Percentiles rank a stretch among this genome's conserved stretches.
phyloP scores from a whole-genome alignment of 2,113 vertebrate species.

The Gila orcuttii region DNA sequence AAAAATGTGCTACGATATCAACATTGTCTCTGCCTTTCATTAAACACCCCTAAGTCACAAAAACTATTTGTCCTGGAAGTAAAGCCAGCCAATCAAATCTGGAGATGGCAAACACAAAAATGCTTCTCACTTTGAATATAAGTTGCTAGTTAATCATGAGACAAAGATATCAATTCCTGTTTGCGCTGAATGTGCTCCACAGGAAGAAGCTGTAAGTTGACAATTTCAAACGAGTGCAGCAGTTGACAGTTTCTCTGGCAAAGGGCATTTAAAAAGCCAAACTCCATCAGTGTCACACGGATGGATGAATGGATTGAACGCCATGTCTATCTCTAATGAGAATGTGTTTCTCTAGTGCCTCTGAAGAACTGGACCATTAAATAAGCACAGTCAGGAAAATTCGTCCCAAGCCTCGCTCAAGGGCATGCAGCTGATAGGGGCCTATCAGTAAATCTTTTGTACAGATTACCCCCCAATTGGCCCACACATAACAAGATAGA shows the following conservation, averaged over 20 bases:
- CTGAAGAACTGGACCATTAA: constrained; percentile 31
- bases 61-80: neutral
- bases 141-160: constrained; percentile 7
- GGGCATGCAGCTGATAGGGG: constrained; percentile 9
- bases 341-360: constrained; percentile 29
- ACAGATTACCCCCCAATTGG: constrained; percentile 1
- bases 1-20: neutral
- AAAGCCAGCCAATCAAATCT: neutral
- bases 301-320: constrained; percentile 3
- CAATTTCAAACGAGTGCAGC: neutral
- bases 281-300: constrained; percentile 21
- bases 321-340: constrained; percentile 17
- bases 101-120: neutral
- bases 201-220: constrained; percentile 1
- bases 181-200: neutral
- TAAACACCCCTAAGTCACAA: neutral
- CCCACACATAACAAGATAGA: neutral
- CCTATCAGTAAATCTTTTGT: constrained; percentile 9
- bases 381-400: constrained; percentile 35
- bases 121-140: neutral
- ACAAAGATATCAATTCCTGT: constrained; percentile 4
- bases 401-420: constrained; percentile 5
- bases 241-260: constrained; percentile 2
- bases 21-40: neutral
- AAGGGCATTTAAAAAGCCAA: constrained; percentile 7